Percentiles rank a stretch among this genome's conserved stretches.
phyloP scores from a whole-genome alignment of 2,113 vertebrate species.

The Psittacara wagleri region DNA sequence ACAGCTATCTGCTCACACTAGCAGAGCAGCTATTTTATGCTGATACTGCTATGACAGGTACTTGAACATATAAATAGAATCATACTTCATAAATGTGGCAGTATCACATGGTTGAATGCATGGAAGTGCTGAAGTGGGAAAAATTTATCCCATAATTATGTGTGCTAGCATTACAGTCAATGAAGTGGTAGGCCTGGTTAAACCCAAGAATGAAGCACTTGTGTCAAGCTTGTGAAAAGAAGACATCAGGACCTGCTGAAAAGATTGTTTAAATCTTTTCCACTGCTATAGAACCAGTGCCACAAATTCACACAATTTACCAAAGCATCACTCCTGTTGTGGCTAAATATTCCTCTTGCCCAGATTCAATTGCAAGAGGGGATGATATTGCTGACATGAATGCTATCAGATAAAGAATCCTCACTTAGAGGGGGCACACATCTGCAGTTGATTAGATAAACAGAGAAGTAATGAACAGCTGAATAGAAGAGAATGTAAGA shows the following conservation, averaged over 20 bases:
- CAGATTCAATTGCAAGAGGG: background rate
- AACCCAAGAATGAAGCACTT: background rate
- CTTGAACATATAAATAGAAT: constrained; percentile 41
- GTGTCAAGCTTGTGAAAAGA: background rate
- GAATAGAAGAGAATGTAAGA: background rate
- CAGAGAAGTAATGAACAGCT: background rate
- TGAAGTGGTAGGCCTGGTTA: background rate
- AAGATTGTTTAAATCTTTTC: background rate
- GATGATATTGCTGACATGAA: background rate
- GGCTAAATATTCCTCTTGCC: background rate
- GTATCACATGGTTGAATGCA: background rate
- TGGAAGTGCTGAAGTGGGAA: constrained; percentile 33
- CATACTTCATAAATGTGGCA: background rate
- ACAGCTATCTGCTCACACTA: background rate
- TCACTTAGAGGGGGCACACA: background rate
- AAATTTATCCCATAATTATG: background rate
- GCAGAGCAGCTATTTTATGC: background rate
- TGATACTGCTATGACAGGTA: background rate
- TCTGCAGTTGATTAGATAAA: background rate
- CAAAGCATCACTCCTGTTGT: background rate
- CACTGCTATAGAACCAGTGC: background rate
- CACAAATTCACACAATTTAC: background rate
- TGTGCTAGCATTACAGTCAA: background rate
- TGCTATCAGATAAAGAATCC: background rate
- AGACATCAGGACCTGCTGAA: background rate